Percentiles rank a stretch among this genome's conserved stretches.
These are phyloP conservation scores for Mongoloraphidia duomilia DNA, from an alignment of 2,888 invertebrate species.

Conservation along the genomic window DNA sequence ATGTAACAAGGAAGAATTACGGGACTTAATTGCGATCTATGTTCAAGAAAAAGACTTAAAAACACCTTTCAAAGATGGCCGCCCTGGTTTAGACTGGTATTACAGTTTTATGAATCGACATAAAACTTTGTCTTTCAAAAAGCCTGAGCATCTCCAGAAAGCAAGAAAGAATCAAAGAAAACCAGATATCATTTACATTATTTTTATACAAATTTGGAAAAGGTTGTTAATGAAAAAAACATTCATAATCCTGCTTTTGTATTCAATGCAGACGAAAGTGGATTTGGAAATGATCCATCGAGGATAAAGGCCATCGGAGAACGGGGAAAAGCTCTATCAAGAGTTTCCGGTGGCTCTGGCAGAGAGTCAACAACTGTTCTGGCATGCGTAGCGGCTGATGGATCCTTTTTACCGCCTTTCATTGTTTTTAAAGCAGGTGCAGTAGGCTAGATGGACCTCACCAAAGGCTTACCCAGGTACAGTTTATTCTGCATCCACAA, in stretches of 20 bases:
- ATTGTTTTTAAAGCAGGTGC: conserved; percentile 16
- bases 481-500: conserved; percentile 12
- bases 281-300: conserved; percentile 14
- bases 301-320: conserved; percentile 13
- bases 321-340: conserved; percentile 12
- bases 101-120: conserved; percentile 14
- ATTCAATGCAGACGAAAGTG: conserved; percentile 15
- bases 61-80: conserved; percentile 15
- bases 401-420: conserved; percentile 11
- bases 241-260: too few relatives aligned
- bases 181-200: conserved; percentile 16
- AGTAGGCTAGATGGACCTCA: conserved; percentile 11
- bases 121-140: conserved; percentile 13
- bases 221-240: too few relatives aligned
- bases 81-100: conserved; percentile 17
- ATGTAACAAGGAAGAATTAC: conserved; percentile 15
- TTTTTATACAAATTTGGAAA: too few relatives aligned
- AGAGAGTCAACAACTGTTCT: conserved; percentile 14
- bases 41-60: conserved; percentile 2
- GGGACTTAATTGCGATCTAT: conserved; percentile 10
- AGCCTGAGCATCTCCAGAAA: too few relatives aligned
- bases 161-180: conserved; percentile 13
- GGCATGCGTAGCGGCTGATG: too few relatives aligned
- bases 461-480: conserved; percentile 12
- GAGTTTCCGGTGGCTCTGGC: conserved; percentile 15